A percentile compares a stretch with the other conserved stretches of the same genome.
phyloP scores from a whole-genome alignment of 2,888 invertebrate genomes.

The Gortyna flavago region DNA sequence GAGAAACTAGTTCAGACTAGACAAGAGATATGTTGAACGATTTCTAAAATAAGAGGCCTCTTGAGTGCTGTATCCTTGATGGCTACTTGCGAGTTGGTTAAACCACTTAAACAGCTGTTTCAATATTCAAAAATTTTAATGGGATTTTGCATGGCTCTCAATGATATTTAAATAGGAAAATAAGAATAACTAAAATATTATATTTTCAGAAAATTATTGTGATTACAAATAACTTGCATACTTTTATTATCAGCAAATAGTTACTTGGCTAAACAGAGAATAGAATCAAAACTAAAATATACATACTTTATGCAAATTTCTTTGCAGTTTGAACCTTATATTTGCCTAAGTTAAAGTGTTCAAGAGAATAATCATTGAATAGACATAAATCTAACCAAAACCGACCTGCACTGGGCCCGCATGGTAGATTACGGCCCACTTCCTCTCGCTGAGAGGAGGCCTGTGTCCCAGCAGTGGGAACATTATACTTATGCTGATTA shows the following conservation, averaged over 20 bases:
- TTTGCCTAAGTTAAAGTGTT: neutral
- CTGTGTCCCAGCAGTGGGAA: too few species aligned
- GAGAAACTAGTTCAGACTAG: constrained; percentile 53
- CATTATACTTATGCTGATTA: too few species aligned
- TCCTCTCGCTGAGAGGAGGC: too few species aligned
- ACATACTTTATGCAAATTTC: neutral
- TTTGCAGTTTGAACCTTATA: neutral
- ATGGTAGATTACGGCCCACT: too few species aligned
- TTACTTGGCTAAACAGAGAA: neutral
- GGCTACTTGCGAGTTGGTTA: neutral
- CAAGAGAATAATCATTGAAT: neutral
- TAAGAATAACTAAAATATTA: neutral
- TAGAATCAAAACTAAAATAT: neutral
- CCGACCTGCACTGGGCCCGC: too few species aligned
- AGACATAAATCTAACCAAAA: too few species aligned
- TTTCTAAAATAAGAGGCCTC: constrained; percentile 32
- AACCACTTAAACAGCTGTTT: neutral
- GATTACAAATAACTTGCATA: neutral
- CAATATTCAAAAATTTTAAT: neutral
- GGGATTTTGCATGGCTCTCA: neutral
- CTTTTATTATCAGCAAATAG: neutral
- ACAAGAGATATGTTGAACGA: neutral
- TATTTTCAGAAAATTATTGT: neutral
- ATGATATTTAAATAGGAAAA: neutral
- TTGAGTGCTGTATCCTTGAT: constrained; percentile 10